phyloP scores from a whole-genome alignment of 2,113 vertebrate genomes.

The Andinoacara biseriatus region DNA sequence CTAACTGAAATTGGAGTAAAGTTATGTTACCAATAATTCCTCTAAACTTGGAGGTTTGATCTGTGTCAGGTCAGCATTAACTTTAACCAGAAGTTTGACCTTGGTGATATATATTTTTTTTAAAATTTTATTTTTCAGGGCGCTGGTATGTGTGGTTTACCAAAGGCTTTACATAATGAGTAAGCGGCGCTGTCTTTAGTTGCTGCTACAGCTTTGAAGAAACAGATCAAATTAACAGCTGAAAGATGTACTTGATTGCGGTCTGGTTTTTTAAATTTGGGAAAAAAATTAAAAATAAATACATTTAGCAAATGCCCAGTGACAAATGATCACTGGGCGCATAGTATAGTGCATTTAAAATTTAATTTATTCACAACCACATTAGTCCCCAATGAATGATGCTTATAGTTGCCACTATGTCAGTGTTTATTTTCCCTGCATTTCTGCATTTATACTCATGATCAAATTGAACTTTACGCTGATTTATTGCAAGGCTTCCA shows the following conservation, averaged over 20 bases:
- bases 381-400: background rate
- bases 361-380: background rate
- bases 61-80: background rate
- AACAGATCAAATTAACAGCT: background rate
- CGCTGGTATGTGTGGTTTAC: background rate
- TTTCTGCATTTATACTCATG: background rate
- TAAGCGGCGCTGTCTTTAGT: too few species aligned
- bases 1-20: background rate
- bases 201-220: background rate
- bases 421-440: background rate
- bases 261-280: background rate
- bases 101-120: background rate
- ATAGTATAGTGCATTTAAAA: background rate
- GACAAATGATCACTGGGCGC: background rate
- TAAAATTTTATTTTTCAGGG: background rate
- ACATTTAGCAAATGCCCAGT: background rate
- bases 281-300: too few species aligned
- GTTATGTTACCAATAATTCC: background rate
- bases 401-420: background rate
- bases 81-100: background rate
- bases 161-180: background rate
- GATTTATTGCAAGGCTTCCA: background rate
- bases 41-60: background rate
- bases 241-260: background rate
- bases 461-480: background rate